These are phyloP conservation scores for Eristalis tenax DNA, from an alignment of 2,888 invertebrate species.

Conservation along the genomic window DNA sequence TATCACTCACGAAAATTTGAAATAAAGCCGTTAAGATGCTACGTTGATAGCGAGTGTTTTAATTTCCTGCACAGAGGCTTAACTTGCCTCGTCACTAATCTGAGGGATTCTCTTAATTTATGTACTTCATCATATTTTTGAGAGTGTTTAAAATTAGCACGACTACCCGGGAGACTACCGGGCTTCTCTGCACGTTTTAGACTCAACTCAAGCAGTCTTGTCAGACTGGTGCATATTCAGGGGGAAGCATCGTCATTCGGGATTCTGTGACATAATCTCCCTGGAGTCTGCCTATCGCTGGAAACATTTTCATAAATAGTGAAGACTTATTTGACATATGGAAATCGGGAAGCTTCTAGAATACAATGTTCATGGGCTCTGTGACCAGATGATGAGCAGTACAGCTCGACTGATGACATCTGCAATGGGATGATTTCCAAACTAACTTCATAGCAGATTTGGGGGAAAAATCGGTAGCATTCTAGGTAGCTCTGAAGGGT, in stretches of 20 bases:
- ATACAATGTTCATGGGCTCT: too few species aligned
- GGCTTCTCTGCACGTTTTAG: not conserved
- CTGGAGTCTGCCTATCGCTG: not conserved
- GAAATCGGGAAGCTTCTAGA: too few species aligned
- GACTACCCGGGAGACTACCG: not conserved
- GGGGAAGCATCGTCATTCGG: not conserved
- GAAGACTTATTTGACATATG: too few species aligned
- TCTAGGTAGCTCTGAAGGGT: too few species aligned
- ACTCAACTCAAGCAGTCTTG: not conserved
- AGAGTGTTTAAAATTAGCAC: not conserved
- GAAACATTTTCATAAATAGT: too few species aligned
- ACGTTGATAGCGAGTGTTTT: not conserved
- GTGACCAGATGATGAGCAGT: too few species aligned
- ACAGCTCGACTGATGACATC: too few species aligned
- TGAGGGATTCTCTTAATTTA: not conserved
- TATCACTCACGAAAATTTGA: not conserved
- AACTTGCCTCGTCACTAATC: not conserved
- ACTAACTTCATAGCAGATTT: too few species aligned
- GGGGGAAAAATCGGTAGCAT: too few species aligned
- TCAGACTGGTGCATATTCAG: not conserved
- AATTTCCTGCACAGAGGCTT: not conserved
- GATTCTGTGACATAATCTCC: not conserved
- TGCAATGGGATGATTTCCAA: too few species aligned
- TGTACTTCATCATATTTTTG: not conserved
- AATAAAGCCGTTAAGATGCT: not conserved